Base-by-base conservation (phyloP, 2,888 invertebrate species). In the Chrysolina haemoptera region DNA sequence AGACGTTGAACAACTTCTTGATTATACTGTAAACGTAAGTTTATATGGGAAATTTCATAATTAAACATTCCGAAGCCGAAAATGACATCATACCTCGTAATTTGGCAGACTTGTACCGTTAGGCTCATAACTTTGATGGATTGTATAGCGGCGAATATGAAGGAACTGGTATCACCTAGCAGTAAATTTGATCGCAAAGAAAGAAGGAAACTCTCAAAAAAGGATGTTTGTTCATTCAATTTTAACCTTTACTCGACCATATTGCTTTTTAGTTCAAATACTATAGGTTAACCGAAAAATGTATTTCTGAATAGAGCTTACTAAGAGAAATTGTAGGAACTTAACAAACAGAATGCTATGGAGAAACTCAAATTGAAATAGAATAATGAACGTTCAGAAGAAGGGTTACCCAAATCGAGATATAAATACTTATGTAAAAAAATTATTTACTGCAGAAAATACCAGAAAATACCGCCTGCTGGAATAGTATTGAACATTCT, bases 21-120 rank as follows among this genome's bases (percentile, higher is more conserved):
- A 46, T 50, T 18, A 18, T 50, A 1, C 50, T 50, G 10, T 35
- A 14, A n/a, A 12, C n/a, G 46, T n/a, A 1, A 20, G 18, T 20
- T 11, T 11, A 55, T 20, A 20, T 59, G 59, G n/a, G 16, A 59
- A 35, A n/a, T 59, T 35, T 59, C 35, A 3, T 59, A 70, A 70
- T 55, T 55, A 55, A 65, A 55, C 22, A 55, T 59, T 35, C 14
- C 59, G 16, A 27, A 59, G 27, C 55, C 27, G 43, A 66, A 68
- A 66, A 48, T 71, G 71, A 71, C 71, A 66, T 71, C 59, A 71
- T 66, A 62, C 40, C 20, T 50, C 27, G 55, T 65, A 70, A 71
- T 71, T 71, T 66, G 71, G 43, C 59, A 40, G 62, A 62, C 9
- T 64, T 35, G 12, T 71, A 71, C 71, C 71, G 71, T 71, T 71